phyloP scores from a whole-genome alignment of 2,113 vertebrate genomes.

The Heptranchias perlo region DNA sequence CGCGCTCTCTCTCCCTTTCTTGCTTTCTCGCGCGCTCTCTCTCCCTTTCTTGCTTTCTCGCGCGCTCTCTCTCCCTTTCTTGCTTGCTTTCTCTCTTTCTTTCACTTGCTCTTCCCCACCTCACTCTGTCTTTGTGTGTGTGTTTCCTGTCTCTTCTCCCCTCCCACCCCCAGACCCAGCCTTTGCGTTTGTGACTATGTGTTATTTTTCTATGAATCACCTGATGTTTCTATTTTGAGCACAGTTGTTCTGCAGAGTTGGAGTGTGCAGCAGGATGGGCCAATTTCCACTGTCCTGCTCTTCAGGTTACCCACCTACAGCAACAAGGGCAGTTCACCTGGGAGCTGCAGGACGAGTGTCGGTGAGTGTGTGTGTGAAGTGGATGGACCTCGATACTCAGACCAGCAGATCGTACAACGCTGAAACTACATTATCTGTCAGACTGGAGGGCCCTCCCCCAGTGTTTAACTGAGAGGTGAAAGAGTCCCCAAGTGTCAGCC shows the following conservation, averaged over 20 bases:
- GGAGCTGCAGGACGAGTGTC: background rate
- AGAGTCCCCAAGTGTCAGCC: too few relatives aligned
- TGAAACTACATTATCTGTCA: background rate
- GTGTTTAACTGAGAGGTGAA: too few relatives aligned
- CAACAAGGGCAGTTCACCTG: background rate
- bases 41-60: too few relatives aligned
- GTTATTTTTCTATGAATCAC: background rate
- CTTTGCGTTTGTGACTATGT: background rate
- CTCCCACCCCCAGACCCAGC: background rate
- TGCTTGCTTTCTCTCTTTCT: too few relatives aligned
- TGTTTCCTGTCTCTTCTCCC: background rate
- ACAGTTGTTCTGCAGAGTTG: conserved; percentile 75
- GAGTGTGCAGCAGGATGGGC: conserved; percentile 76
- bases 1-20: too few relatives aligned
- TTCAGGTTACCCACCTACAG: conserved; percentile 50
- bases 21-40: too few relatives aligned
- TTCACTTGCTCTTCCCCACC: background rate
- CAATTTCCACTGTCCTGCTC: conserved; percentile 74
- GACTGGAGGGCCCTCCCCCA: background rate
- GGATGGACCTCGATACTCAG: too few relatives aligned
- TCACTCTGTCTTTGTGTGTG: too few relatives aligned
- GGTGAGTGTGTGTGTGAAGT: background rate
- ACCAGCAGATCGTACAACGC: background rate
- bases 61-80: background rate
- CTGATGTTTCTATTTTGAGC: background rate